These are phyloP conservation scores for Rhynchopsitta pachyrhyncha DNA, from an alignment of 2,113 vertebrate species.

Conservation along the genomic window DNA sequence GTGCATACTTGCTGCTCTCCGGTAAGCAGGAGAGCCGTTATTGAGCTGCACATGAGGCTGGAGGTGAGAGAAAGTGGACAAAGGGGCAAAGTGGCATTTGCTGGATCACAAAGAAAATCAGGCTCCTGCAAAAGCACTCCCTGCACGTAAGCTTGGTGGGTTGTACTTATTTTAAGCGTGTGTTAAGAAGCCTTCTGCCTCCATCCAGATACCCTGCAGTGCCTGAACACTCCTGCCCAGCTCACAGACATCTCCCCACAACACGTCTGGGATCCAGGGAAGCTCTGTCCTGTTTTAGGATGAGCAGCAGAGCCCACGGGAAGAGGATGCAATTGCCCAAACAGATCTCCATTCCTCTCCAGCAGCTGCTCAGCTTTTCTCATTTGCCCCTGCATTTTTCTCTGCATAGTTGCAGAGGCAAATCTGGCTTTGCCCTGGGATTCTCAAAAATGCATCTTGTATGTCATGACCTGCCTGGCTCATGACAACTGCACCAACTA, in stretches of 20 bases:
- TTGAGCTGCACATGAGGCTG: neutral
- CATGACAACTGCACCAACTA: conserved; percentile 51
- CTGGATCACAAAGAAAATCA: neutral
- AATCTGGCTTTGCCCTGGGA: conserved; percentile 28
- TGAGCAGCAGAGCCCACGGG: neutral
- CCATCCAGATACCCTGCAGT: neutral
- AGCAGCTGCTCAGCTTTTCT: conserved; percentile 25
- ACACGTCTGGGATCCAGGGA: neutral
- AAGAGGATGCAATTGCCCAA: neutral
- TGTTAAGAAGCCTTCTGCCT: neutral
- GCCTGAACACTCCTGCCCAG: neutral
- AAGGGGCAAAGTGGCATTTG: neutral
- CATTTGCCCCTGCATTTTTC: conserved; percentile 34
- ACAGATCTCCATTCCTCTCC: neutral
- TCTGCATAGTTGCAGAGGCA: conserved; percentile 28
- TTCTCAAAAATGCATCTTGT: conserved; percentile 55
- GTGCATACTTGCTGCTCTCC: neutral
- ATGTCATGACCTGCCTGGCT: conserved; percentile 59
- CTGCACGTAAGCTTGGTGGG: neutral
- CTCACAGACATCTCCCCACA: neutral
- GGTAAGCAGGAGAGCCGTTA: neutral
- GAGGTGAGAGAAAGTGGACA: neutral
- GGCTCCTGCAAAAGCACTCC: neutral
- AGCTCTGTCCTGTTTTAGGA: neutral
- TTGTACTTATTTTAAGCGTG: neutral